A percentile compares a stretch with the other conserved stretches of the same genome.
These are phyloP conservation scores for Pyralis farinalis DNA, from an alignment of 2,888 invertebrate species.

Conservation along the genomic window DNA sequence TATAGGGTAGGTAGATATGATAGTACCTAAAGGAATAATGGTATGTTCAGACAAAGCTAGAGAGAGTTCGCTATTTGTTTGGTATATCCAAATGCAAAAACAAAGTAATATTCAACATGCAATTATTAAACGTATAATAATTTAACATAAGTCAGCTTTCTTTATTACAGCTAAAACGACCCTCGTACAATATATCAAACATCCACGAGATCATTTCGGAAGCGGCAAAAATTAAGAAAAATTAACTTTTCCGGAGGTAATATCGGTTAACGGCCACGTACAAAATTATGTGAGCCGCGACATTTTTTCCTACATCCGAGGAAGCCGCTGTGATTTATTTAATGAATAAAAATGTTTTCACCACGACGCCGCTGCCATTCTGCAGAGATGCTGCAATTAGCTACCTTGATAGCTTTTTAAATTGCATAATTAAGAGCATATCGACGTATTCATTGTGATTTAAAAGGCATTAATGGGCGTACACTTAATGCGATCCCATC, in stretches of 20 bases:
- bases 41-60: too few relatives aligned
- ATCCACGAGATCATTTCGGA: conserved; percentile 38
- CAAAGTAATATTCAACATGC: too few relatives aligned
- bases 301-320: conserved; percentile 71
- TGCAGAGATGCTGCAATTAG: conserved; percentile 69
- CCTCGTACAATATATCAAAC: conserved; percentile 23
- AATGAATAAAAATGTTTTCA: conserved; percentile 77
- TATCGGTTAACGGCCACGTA: conserved; percentile 67
- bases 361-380: conserved; percentile 42
- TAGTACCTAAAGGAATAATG: too few relatives aligned
- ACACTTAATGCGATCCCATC: background rate
- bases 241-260: conserved; percentile 65
- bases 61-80: too few relatives aligned
- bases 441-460: conserved; percentile 30
- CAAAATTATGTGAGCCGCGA: conserved; percentile 77
- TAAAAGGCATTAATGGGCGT: background rate
- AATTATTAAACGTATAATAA: too few relatives aligned
- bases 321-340: conserved; percentile 72
- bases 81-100: too few relatives aligned
- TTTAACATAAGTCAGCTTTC: too few relatives aligned
- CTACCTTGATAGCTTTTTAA: conserved; percentile 54
- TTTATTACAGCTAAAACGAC: background rate
- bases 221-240: conserved; percentile 72
- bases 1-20: too few relatives aligned
- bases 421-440: conserved; percentile 37